These are phyloP conservation scores for Petrocephalus zakoni DNA, from an alignment of 2,113 vertebrate species.

Conservation along the genomic window DNA sequence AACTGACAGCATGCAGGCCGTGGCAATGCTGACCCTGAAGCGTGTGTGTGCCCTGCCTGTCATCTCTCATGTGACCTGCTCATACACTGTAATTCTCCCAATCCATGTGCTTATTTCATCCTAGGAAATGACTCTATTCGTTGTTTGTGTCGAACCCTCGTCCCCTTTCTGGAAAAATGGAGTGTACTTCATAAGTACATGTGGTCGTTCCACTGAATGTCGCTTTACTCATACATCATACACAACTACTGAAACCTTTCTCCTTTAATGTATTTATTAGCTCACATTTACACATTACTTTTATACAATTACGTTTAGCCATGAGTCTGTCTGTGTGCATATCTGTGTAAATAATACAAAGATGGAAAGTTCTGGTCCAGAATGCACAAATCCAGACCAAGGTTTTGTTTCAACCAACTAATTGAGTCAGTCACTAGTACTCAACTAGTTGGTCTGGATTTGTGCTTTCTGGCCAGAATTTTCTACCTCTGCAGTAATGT, in stretches of 20 bases:
- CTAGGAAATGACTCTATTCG: not conserved
- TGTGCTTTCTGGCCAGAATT: too few species aligned
- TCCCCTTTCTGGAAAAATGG: not conserved
- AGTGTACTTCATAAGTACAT: not conserved
- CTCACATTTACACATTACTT: too few species aligned
- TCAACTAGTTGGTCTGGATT: not conserved
- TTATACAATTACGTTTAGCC: not conserved
- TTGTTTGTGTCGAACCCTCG: not conserved
- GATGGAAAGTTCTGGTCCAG: not conserved
- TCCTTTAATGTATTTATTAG: not conserved
- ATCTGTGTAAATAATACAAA: not conserved
- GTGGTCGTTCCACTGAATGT: not conserved
- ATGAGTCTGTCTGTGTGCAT: not conserved
- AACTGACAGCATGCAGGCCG: not conserved
- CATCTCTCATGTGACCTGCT: not conserved
- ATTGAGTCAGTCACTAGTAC: not conserved
- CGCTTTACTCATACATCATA: not conserved
- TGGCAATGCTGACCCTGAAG: not conserved
- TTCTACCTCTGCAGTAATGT: too few species aligned
- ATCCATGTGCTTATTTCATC: not conserved
- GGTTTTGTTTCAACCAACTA: not conserved
- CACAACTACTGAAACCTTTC: not conserved
- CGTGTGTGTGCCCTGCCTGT: not conserved
- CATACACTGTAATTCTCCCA: not conserved
- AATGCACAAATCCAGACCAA: not conserved